Evolutionary conservation across 2,797 vertebrate species (phyloP), one percentile per base, ranked within the genome.

Genomic region (Lepus oiostolus): DNA sequence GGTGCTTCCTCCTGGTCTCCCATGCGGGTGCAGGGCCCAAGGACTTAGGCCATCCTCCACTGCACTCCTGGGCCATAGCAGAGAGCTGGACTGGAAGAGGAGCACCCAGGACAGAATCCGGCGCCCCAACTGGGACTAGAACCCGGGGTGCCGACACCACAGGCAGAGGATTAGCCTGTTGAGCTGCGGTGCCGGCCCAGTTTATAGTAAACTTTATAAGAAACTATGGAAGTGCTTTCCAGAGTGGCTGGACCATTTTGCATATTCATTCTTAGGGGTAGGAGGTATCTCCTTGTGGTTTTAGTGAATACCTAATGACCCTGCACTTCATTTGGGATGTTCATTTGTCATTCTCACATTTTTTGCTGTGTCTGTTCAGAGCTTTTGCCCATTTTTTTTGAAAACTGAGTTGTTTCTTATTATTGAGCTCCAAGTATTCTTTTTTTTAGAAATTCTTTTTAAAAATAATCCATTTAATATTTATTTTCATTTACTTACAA

Each of bases 161-260:
- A 35, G 35, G 35, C 35, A 35, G 35, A 35, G 35, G 35, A 35
- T 35, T 35, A 35, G 35, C 35, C 35, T 35, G 3, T 35, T 35
- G 35, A 35, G 35, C 35, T 35, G 35, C 3, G 35, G 35, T 35
- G 35, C 35, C 35, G 35, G 35, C 35, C 35, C 35, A 54, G 62
- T 52, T 4, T 63, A 11, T 17, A 35, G 5, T 79, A 38, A 77
- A 81, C 22, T 83, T 62, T 58, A 10, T n/a, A 47, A 83, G 38
- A 90, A 47, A 67, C 50, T 86, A 62, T 16, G 47, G 76, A 70
- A 81, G 52, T 71, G 65, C 24, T 94, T 90, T 75, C 71, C 50
- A 52, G 65, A 30, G 47, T 71, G 75, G 8, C 52, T 7, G 26
- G 22, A 30, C 24, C 17, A 42, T 38, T 76, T 65, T 88, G 50